A percentile compares a stretch with the other conserved stretches of the same genome.
Evolutionary conservation across 2,113 vertebrate species (phyloP).

Genomic region (Acanthisitta chloris): DNA sequence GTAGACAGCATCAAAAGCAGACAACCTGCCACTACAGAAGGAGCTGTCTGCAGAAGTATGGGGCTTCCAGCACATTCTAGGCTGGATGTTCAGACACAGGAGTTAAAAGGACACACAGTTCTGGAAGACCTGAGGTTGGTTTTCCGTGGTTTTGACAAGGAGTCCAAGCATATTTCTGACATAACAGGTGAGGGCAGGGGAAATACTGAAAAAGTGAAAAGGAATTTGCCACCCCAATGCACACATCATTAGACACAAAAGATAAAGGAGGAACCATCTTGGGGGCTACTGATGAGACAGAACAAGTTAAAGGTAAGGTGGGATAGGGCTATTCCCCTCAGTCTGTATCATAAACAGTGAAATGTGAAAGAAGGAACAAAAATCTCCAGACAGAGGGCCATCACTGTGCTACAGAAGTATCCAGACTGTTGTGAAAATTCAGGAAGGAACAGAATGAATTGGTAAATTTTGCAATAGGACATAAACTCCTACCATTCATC

Average conservation of each 20-base stretch:
- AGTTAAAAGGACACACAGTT: neutral
- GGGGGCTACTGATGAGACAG: neutral
- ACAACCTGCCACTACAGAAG: neutral
- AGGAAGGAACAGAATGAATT: slow-evolving; percentile 6
- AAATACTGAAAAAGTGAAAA: neutral
- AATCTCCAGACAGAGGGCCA: neutral
- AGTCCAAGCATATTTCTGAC: neutral
- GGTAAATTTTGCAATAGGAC: slow-evolving; percentile 34
- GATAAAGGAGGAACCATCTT: neutral
- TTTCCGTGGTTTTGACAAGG: neutral
- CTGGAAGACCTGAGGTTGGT: neutral
- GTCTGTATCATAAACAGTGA: neutral
- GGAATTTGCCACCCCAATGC: neutral
- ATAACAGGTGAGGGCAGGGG: neutral
- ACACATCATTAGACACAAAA: neutral
- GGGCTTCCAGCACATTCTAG: neutral
- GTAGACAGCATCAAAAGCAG: neutral
- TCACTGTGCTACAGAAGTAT: neutral
- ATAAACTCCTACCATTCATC: slow-evolving; percentile 42
- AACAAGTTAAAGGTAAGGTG: neutral
- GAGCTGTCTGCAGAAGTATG: neutral
- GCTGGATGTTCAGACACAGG: neutral
- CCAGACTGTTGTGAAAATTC: slow-evolving; percentile 2
- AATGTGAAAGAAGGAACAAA: neutral
- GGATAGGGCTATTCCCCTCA: neutral